phyloP scores from a whole-genome alignment of 2,797 vertebrate genomes.

The Coracias cyanogaster region DNA sequence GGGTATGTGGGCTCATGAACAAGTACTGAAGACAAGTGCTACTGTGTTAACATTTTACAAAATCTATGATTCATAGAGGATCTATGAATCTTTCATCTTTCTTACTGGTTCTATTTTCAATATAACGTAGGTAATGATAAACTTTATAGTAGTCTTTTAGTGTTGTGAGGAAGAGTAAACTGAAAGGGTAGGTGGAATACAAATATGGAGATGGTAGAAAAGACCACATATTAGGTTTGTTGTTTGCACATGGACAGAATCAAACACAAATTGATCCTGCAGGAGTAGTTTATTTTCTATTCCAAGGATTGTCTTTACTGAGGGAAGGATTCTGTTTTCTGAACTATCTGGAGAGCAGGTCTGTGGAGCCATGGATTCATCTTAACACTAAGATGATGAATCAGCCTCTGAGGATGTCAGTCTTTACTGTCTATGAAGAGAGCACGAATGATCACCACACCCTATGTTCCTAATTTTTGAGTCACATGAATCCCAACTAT shows the following conservation, averaged over 20 bases:
- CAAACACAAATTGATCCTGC: background rate
- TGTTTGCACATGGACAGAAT: background rate
- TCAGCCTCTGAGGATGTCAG: background rate
- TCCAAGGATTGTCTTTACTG: background rate
- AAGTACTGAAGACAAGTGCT: background rate
- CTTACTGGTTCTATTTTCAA: background rate
- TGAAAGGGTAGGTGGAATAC: background rate
- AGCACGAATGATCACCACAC: background rate
- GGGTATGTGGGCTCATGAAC: background rate
- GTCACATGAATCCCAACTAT: background rate
- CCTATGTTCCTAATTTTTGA: background rate
- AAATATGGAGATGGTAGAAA: background rate
- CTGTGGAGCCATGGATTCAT: background rate
- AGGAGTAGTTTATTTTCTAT: background rate
- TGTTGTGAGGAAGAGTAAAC: background rate
- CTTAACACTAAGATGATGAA: background rate
- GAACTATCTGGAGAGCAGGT: background rate
- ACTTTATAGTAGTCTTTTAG: background rate
- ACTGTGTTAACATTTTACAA: background rate
- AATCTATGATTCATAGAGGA: background rate
- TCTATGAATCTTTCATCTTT: background rate
- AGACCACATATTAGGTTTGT: background rate
- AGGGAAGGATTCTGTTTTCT: background rate
- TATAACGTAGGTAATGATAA: background rate
- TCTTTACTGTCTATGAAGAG: background rate